Conservation (phyloP, 1,140 invertebrate species). For the Periplaneta americana region DNA sequence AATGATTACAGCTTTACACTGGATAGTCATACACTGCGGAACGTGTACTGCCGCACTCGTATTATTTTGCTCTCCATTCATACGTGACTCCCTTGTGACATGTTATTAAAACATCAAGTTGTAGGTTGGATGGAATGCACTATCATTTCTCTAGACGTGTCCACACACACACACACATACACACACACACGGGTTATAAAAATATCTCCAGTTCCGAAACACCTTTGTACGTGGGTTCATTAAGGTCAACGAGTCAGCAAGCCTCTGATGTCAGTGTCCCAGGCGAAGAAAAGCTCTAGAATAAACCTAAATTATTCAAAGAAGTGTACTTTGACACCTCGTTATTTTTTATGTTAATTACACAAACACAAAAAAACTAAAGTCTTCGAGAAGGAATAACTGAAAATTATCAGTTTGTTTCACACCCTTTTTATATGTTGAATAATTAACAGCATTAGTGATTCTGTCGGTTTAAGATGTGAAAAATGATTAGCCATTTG, state of each 20-base stretch:
- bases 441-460: too few relatives aligned
- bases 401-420: too few relatives aligned
- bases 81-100: neutral
- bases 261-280: neutral
- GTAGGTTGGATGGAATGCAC: neutral
- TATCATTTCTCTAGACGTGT: neutral
- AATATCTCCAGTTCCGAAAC: neutral
- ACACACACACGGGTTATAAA: neutral
- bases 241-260: neutral
- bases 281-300: neutral
- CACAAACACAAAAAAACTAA: too few relatives aligned
- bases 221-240: neutral
- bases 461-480: too few relatives aligned
- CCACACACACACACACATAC: neutral
- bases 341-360: too few relatives aligned
- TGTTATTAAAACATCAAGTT: neutral
- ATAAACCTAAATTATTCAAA: too few relatives aligned
- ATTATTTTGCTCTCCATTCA: neutral
- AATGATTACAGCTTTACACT: neutral
- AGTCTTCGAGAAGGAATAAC: too few relatives aligned
- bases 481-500: too few relatives aligned
- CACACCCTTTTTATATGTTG: too few relatives aligned
- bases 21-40: neutral
- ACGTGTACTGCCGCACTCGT: neutral
- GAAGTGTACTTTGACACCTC: too few relatives aligned